Evolutionary conservation across 30 jellyfish, hydroid and myxozoan species (phyloP), one percentile per base, ranked within the genome.

Genomic region (Aurelia sp.): DNA sequence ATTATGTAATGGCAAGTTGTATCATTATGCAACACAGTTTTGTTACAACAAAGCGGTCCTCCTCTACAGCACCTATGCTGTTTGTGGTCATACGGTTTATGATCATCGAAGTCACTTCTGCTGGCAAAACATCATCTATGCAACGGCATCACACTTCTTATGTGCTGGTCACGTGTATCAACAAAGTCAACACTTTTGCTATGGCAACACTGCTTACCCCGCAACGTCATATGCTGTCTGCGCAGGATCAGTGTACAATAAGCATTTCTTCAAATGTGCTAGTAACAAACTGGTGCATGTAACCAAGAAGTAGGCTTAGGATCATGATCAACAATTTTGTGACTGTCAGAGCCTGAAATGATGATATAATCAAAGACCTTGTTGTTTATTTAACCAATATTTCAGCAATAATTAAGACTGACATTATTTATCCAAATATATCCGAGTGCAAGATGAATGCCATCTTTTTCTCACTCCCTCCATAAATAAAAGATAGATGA

Each of bases 121-220:
- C 27, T 59, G 69, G 69, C 11, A 59, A 6, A 59, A 21, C 69
- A 59, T 18, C 13, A 21, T 59, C 33, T 59, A 59, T 9, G 69
- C 27, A 7, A 59, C 69, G 33, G 23, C 69, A 59, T 59, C 69
- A 4, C 15, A 59, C 16, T n/a, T 59, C 33, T 18, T 59, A 6
- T 59, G 69, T 21, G 69, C 33, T 18, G 69, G 69, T 21, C 33
- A 18, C 33, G 33, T 21, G 23, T 59, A 59, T 9, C 69, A 59
- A 59, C 69, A 59, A 59, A 59, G 69, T 59, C 69, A 59, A 59
- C 69, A 59, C 69, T 59, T 59, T 21, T 59, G 69, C 69, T 59
- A 59, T 59, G 69, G 33, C 11, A 59, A 59, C 69, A 21, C 33
- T 59, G 69, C 69, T 59, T 59, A 59, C 35, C 69, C 69, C 13